phyloP scores from a whole-genome alignment of 1,140 invertebrate genomes.

The Drosophila kohkoa region DNA sequence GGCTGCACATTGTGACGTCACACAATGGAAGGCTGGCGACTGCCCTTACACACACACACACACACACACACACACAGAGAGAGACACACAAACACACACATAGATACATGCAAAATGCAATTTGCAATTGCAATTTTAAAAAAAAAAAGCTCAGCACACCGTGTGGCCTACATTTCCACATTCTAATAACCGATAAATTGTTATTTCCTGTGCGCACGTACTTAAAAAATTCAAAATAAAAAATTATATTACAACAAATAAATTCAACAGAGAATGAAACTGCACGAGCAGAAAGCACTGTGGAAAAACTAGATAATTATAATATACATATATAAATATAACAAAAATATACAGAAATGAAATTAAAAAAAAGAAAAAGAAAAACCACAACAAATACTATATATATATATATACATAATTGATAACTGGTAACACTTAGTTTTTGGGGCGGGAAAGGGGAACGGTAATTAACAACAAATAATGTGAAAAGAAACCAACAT shows the following conservation, averaged over 20 bases:
- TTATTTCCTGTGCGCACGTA: slow-evolving; percentile 80
- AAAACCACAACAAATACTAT: slow-evolving; percentile 31
- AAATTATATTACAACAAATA: slow-evolving; percentile 6
- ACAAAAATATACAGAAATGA: slow-evolving; percentile 34
- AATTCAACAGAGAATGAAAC: slow-evolving; percentile 30
- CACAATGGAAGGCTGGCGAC: slow-evolving; percentile 17
- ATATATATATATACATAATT: slow-evolving; percentile 19
- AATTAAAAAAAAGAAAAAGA: slow-evolving; percentile 16
- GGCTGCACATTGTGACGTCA: slow-evolving; percentile 24
- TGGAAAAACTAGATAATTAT: slow-evolving; percentile 77
- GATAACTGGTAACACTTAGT: slow-evolving; percentile 34
- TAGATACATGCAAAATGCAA: slow-evolving; percentile 4
- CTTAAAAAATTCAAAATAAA: slow-evolving; percentile 53
- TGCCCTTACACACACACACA: slow-evolving; percentile 40
- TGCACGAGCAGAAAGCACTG: slow-evolving; percentile 61
- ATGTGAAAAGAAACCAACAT: slow-evolving; percentile 48
- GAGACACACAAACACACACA: slow-evolving; percentile 22
- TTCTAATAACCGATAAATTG: slow-evolving; percentile 60
- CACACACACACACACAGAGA: slow-evolving; percentile 36
- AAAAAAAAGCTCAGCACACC: slow-evolving; percentile 53
- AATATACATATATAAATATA: slow-evolving; percentile 57
- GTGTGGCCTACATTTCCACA: slow-evolving; percentile 50
- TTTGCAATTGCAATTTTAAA: slow-evolving; percentile 27
- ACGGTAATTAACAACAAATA: slow-evolving; percentile 21
- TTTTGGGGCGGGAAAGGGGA: slow-evolving; percentile 13